Evolutionary conservation across 2,797 vertebrate genomes (phyloP).

Genomic region (Jordanella pulchra): DNA sequence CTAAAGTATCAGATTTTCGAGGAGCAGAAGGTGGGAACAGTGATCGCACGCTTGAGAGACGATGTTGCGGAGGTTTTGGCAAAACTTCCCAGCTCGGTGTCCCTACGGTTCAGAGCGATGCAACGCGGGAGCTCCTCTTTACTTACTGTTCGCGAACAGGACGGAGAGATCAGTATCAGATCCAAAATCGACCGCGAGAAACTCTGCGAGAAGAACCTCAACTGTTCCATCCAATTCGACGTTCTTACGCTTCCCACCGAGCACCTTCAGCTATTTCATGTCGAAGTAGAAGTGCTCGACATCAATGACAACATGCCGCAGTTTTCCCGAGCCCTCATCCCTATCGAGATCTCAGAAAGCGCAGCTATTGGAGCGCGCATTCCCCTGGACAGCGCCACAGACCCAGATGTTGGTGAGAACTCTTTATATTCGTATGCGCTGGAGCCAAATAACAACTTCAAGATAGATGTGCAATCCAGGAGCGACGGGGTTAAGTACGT

Average conservation of each 20-base stretch:
- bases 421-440: constrained; percentile 91
- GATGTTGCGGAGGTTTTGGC: constrained; percentile 90
- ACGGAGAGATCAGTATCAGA: constrained; percentile 92
- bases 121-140: constrained; percentile 86
- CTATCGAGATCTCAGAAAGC: constrained; percentile 95
- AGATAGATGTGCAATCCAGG: constrained; percentile 89
- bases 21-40: constrained; percentile 92
- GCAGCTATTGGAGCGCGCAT: constrained; percentile 92
- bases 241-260: constrained; percentile 95
- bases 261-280: constrained; percentile 93
- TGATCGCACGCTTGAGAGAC: constrained; percentile 89
- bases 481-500: constrained; percentile 93
- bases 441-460: constrained; percentile 88
- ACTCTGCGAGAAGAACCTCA: constrained; percentile 93
- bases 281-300: constrained; percentile 95
- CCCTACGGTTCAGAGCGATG: constrained; percentile 92
- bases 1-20: constrained; percentile 93
- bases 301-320: constrained; percentile 96
- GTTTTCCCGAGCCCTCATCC: constrained; percentile 90
- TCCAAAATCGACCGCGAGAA: constrained; percentile 94
- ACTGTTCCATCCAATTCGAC: constrained; percentile 96
- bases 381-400: constrained; percentile 93
- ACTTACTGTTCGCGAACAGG: constrained; percentile 89
- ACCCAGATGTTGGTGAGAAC: constrained; percentile 95
- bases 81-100: constrained; percentile 87